A percentile compares a stretch with the other conserved stretches of the same genome.
These are phyloP conservation scores for western clawed frog (Xenopus tropicalis) DNA, from an alignment of 2,113 vertebrate species.

Conservation along the genomic window DNA sequence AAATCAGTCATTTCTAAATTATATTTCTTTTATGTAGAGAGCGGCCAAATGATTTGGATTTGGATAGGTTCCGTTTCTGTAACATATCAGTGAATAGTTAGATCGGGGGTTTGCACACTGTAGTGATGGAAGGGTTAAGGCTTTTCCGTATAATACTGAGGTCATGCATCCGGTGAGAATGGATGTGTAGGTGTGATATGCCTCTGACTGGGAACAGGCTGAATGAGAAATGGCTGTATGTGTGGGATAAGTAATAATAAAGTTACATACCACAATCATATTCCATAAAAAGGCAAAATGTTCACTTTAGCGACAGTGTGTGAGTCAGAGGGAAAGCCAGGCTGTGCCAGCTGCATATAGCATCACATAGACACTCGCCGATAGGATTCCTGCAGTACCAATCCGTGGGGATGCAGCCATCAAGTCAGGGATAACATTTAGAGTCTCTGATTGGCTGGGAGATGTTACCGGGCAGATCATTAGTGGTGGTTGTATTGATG, in stretches of 20 bases:
- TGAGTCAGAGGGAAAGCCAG: slow-evolving; percentile 29
- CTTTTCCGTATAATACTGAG: slow-evolving; percentile 1
- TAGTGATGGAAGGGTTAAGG: neutral
- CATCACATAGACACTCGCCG: slow-evolving; percentile 27
- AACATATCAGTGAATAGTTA: no score
- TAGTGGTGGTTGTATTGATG: neutral
- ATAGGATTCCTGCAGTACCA: neutral
- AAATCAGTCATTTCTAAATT: no score
- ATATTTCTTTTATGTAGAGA: no score
- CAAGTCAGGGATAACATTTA: neutral
- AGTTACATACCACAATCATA: slow-evolving; percentile 19
- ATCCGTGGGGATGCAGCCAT: neutral
- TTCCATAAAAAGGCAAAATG: slow-evolving; percentile 38
- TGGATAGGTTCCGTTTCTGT: no score
- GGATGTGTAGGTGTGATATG: slow-evolving; percentile 34
- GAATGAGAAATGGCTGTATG: slow-evolving; percentile 34
- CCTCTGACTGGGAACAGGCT: slow-evolving; percentile 10
- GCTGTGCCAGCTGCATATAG: slow-evolving; percentile 24
- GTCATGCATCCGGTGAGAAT: slow-evolving; percentile 16
- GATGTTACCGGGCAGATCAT: slow-evolving; percentile 16
- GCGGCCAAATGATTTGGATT: no score
- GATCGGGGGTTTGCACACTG: no score
- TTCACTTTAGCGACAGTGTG: slow-evolving; percentile 6
- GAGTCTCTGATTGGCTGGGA: neutral
- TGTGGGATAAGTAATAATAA: slow-evolving; percentile 10